These are phyloP conservation scores for Macrotis lagotis DNA, from an alignment of 2,113 vertebrate species.

Conservation along the genomic window DNA sequence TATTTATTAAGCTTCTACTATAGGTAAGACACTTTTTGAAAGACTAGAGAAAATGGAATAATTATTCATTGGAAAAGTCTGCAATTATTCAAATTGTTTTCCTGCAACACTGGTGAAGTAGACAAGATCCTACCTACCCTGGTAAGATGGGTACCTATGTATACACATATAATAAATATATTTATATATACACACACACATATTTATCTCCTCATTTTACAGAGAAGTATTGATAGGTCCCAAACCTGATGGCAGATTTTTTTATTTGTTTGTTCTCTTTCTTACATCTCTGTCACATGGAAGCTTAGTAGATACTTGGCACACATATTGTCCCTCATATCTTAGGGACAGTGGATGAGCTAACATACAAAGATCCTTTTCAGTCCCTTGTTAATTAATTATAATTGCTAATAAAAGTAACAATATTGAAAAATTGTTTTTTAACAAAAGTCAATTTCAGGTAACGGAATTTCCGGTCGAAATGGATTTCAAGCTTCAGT, in stretches of 20 bases:
- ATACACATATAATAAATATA: not conserved
- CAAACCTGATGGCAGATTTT: not conserved
- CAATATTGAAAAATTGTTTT: slow-evolving; percentile 2
- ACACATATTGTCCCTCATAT: not conserved
- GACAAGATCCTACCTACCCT: not conserved
- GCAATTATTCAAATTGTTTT: not conserved
- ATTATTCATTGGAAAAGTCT: not conserved
- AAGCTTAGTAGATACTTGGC: not conserved
- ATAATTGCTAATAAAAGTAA: not conserved
- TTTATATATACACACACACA: not conserved
- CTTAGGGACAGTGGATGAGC: not conserved
- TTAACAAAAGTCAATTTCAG: slow-evolving; percentile 20
- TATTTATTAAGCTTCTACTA: slow-evolving; percentile 5
- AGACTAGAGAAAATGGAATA: not conserved
- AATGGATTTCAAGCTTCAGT: no score
- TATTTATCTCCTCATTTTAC: not conserved
- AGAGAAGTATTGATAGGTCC: not conserved
- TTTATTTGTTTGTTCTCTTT: not conserved
- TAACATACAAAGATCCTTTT: not conserved
- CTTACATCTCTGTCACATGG: not conserved
- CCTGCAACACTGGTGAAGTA: not conserved
- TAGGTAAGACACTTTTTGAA: not conserved
- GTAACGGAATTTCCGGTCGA: no score
- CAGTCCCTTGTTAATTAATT: not conserved
- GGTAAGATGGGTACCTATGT: not conserved